These are phyloP conservation scores for Etheostoma perlongum DNA, from an alignment of 2,797 vertebrate species.

Conservation along the genomic window DNA sequence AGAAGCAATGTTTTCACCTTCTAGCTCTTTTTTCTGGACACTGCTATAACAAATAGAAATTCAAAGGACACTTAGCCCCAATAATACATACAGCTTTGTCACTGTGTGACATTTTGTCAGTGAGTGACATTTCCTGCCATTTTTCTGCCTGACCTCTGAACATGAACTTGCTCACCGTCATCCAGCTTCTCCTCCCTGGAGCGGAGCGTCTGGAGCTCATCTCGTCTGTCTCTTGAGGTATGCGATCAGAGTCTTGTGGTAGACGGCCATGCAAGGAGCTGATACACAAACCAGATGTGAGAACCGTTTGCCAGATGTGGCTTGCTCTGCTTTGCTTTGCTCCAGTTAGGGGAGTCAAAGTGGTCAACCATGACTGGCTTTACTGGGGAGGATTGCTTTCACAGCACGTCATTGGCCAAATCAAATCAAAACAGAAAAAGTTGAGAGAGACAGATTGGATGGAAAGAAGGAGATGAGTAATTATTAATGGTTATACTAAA, in stretches of 20 bases:
- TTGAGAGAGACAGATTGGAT: constrained; percentile 48
- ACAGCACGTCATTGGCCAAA: constrained; percentile 67
- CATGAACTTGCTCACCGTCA: constrained; percentile 44
- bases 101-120: constrained; percentile 1
- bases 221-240: constrained; percentile 50
- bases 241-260: constrained; percentile 52
- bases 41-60: constrained; percentile 1
- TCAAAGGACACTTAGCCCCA: background rate
- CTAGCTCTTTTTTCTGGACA: background rate
- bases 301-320: constrained; percentile 86
- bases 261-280: constrained; percentile 63
- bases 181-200: constrained; percentile 11
- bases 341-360: constrained; percentile 84
- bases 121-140: constrained; percentile 59
- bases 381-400: constrained; percentile 69
- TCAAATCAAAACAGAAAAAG: constrained; percentile 68
- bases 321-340: constrained; percentile 71
- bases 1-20: background rate
- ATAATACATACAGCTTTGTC: constrained; percentile 11
- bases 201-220: constrained; percentile 53
- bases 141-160: constrained; percentile 39
- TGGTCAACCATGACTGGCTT: constrained; percentile 80
- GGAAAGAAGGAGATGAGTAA: constrained; percentile 48
- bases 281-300: constrained; percentile 82
- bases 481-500: constrained; percentile 43